Evolutionary conservation across 2,797 vertebrate genomes (phyloP), one percentile per base, ranked within the genome.

Genomic region (Acridotheres tristis): DNA sequence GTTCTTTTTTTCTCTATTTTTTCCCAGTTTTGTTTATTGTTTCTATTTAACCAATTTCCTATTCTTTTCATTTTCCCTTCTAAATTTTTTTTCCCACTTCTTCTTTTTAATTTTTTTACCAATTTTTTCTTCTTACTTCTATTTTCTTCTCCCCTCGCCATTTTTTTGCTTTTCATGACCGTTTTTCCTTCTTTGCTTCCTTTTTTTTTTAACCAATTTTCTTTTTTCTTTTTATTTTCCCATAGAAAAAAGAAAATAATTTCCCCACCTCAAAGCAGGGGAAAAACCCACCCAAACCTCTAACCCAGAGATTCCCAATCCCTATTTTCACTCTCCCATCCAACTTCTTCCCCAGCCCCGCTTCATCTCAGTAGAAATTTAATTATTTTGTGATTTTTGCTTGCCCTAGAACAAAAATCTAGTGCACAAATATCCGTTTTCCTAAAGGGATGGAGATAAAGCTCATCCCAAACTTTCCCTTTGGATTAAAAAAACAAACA

Each of bases 131-230:
- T 58, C 36, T 23, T 34, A 14, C 10, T 47, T n/a, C 22, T 19
- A 13, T 30, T 79, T 55, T 9, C 6, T 20, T 51, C 15, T 8
- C 50, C 15, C 50, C 26, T 3, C 1, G 12, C 8, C 3, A 0
- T 5, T 40, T 48, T 23, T n/a, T 45, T 23, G 4, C 18, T 66
- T 29, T 36, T 16, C 13, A 19, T 42, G 19, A 15, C 4, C 0
- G 0, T 23, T 55, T 58, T 29, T 16, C 16, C 22, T 47, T 27
- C 23, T 32, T 45, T 23, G 4, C 38, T 5, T 65, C 22, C 5
- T 30, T 34, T 54, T 50, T 25, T 45, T 69, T 73, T 43, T 1
- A 30, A 25, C 14, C 13, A 25, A 13, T 48, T 59, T 45, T 10
- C 7, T 51, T 63, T 36, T 38, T 29, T 9, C 18, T 36, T 38